Evolutionary conservation across 1,140 invertebrate genomes (phyloP).

Genomic region (Pseudomyrmex dendroicus): DNA sequence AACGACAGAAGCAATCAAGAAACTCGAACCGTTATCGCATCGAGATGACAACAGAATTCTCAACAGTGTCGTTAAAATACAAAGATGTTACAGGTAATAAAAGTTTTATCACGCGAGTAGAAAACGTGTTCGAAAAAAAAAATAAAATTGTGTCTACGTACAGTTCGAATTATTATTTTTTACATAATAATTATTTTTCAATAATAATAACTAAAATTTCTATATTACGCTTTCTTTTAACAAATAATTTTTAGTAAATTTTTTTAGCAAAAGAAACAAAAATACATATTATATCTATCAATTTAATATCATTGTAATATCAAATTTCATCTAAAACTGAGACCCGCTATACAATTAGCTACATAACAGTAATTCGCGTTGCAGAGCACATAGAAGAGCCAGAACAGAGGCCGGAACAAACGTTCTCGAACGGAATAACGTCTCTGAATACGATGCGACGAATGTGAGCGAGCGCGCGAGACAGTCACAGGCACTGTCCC

Average conservation of each 20-base stretch:
- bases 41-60: slow-evolving; percentile 43
- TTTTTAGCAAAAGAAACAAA: too few relatives aligned
- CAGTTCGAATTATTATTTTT: too few relatives aligned
- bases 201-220: too few relatives aligned
- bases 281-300: too few relatives aligned
- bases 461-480: slow-evolving; percentile 6
- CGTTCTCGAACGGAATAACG: not conserved
- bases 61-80: slow-evolving; percentile 78
- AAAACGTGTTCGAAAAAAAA: not conserved
- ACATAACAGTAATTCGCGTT: too few relatives aligned
- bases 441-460: not conserved
- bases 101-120: not conserved
- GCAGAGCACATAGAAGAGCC: slow-evolving; percentile 71
- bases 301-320: too few relatives aligned
- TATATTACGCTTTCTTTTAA: too few relatives aligned
- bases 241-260: too few relatives aligned
- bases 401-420: slow-evolving; percentile 10
- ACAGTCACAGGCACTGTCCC: slow-evolving; percentile 19
- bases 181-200: too few relatives aligned
- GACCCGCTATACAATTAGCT: too few relatives aligned
- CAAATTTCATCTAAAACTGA: too few relatives aligned
- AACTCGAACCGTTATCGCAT: not conserved
- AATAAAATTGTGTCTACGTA: too few relatives aligned
- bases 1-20: not conserved
- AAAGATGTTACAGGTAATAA: slow-evolving; percentile 79